A percentile compares a stretch with the other conserved stretches of the same genome.
phyloP scores from a whole-genome alignment of 1,140 invertebrate species.

The Reticulitermes speratus region DNA sequence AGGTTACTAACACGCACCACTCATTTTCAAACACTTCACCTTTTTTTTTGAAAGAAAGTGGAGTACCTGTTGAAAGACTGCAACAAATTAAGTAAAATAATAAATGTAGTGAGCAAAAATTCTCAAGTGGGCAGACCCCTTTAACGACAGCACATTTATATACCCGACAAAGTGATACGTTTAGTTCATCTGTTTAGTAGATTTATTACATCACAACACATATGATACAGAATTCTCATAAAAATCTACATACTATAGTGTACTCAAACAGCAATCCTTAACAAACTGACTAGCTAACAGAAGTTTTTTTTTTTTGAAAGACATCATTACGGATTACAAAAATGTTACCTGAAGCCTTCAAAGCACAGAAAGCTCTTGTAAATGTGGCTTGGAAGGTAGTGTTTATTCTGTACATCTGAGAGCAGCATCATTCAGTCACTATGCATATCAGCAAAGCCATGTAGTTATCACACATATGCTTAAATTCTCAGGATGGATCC shows the following conservation, averaged over 20 bases:
- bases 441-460: neutral
- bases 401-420: neutral
- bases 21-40: neutral
- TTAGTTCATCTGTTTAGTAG: neutral
- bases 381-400: neutral
- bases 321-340: neutral
- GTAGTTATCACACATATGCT: neutral
- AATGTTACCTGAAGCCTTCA: neutral
- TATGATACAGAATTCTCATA: neutral
- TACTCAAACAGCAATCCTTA: neutral
- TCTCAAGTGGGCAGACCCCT: neutral
- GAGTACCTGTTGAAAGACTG: neutral
- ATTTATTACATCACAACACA: neutral
- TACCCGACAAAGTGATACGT: neutral
- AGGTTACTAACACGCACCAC: neutral
- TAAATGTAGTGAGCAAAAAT: neutral
- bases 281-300: conserved; percentile 3
- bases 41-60: neutral
- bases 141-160: neutral
- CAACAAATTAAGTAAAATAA: neutral
- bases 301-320: neutral
- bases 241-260: neutral
- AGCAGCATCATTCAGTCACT: neutral
- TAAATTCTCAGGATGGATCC: neutral
- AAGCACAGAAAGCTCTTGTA: neutral